phyloP scores from a whole-genome alignment of 2,888 invertebrate genomes.

The Cantharis lateralis region DNA sequence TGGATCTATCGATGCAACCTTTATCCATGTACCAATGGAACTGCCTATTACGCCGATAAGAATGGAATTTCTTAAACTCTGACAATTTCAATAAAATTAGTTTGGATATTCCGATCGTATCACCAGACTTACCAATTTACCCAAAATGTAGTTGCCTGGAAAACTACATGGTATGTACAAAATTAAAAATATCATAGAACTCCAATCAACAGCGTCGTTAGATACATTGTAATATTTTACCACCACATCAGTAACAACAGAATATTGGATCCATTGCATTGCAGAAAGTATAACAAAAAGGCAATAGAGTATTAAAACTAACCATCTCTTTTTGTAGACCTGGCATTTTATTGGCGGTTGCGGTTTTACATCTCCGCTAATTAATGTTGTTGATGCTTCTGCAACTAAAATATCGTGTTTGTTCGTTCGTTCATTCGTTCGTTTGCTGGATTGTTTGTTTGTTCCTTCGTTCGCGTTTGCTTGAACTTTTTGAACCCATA shows the following conservation, averaged over 20 bases:
- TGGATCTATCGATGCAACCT: neutral
- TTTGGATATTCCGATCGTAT: neutral
- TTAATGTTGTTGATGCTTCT: neutral
- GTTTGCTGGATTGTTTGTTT: too few species aligned
- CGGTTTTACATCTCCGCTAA: neutral
- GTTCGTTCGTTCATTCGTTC: too few species aligned
- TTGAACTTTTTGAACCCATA: too few species aligned
- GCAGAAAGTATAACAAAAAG: neutral
- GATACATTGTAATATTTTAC: neutral
- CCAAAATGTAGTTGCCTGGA: neutral
- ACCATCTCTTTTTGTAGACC: neutral
- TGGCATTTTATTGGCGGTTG: neutral
- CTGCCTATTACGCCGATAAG: neutral
- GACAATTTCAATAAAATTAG: neutral
- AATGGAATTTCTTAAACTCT: neutral
- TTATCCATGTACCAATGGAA: neutral
- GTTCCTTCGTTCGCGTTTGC: too few species aligned
- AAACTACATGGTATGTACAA: neutral
- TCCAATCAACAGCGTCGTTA: neutral
- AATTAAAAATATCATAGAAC: neutral
- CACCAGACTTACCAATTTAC: neutral
- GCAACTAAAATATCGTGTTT: too few species aligned
- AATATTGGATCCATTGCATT: neutral
- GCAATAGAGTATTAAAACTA: neutral
- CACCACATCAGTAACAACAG: neutral